Base-by-base conservation (phyloP, 2,113 vertebrate genomes). In the Microtus montanus region DNA sequence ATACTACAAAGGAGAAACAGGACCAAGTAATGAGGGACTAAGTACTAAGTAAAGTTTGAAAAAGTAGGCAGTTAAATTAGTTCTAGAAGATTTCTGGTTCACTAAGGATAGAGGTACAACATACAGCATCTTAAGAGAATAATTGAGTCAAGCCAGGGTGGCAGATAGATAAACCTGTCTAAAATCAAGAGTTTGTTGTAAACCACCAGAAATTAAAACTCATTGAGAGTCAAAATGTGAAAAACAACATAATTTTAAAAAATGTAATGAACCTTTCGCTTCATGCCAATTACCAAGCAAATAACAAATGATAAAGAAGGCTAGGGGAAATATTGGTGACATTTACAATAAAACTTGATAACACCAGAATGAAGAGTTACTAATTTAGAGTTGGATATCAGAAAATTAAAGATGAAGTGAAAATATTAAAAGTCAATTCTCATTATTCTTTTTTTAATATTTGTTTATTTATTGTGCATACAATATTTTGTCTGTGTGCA, bases 321-420 rank as follows among this genome's bases (percentile, higher is more conserved):
- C 11, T 87, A 78, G 80, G 84, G 64, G 41, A 85, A 78, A 58
- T 30, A 8, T 49, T 38, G 14, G 19, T 58, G 44, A 30, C 22
- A 26, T n/a, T 79, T 82, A 58, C 80, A 33, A 71, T 93, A 89
- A 92, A 95, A 92, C 71, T 88, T 63, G 71, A 58, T 74, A 87
- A 77, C 44, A 80, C 61, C 86, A 92, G 85, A 89, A 87, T 89
- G 35, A 58, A 94, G 20, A 91, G 20, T 85, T 83, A 78, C 19
- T 77, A 94, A 91, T 89, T 94, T 80, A 88, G 74, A 91, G 20
- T 41, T 94, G 61, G 35, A 78, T 87, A 22, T 91, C 93, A 88
- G 64, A 95, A 96, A 89, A 92, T 75, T 92, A 91, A 89, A 93
- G 74, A 73, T 80, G 70, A 93, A 93, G 66, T 74, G 30, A 86